phyloP scores from a whole-genome alignment of 2,888 invertebrate species.

The Synanthedon formicaeformis region DNA sequence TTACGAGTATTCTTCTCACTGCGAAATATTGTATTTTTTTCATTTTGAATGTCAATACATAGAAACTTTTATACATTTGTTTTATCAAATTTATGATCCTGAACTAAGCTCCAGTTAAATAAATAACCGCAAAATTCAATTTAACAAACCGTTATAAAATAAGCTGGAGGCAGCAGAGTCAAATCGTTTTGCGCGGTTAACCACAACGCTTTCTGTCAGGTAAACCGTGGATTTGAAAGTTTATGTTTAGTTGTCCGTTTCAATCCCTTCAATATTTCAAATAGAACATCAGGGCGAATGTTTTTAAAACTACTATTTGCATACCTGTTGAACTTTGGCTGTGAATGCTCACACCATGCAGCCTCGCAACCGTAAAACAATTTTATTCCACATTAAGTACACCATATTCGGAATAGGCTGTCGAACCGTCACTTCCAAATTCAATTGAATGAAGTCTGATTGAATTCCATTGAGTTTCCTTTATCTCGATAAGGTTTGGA shows the following conservation, averaged over 20 bases:
- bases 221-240: slow-evolving; percentile 58
- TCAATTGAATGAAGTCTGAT: slow-evolving; percentile 2
- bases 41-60: background rate
- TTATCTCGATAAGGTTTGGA: background rate
- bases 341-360: slow-evolving; percentile 13
- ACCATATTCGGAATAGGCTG: slow-evolving; percentile 17
- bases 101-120: slow-evolving; percentile 51
- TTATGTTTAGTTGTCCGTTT: slow-evolving; percentile 42
- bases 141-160: slow-evolving; percentile 67
- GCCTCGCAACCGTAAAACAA: slow-evolving; percentile 20
- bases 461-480: background rate
- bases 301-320: slow-evolving; percentile 35
- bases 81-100: slow-evolving; percentile 24
- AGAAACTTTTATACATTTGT: background rate
- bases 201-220: slow-evolving; percentile 58
- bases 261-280: slow-evolving; percentile 43
- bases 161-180: slow-evolving; percentile 62
- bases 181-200: slow-evolving; percentile 66
- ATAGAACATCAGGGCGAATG: slow-evolving; percentile 22
- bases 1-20: too few species aligned
- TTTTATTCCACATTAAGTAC: slow-evolving; percentile 1
- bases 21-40: background rate
- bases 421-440: slow-evolving; percentile 13
- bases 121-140: slow-evolving; percentile 71
- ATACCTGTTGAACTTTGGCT: slow-evolving; percentile 41